phyloP scores from a whole-genome alignment of 2,797 vertebrate species.

The Poecilia picta region DNA sequence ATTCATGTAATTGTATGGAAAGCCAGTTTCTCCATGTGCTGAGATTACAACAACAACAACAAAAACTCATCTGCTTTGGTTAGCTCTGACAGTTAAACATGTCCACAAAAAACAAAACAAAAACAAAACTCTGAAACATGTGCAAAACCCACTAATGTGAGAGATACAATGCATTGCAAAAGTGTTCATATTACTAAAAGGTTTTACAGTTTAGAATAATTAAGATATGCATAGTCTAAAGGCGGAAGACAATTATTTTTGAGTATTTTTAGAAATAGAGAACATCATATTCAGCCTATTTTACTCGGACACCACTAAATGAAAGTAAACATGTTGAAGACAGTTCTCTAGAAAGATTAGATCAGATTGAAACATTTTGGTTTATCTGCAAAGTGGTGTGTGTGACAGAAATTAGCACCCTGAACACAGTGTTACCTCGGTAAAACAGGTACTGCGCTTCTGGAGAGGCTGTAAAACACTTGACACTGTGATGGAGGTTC shows the following conservation, averaged over 20 bases:
- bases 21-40: not conserved
- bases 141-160: not conserved
- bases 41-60: not conserved
- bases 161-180: not conserved
- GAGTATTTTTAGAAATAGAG: not conserved
- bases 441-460: no score
- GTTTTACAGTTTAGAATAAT: not conserved
- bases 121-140: not conserved
- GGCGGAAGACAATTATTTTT: not conserved
- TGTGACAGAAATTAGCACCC: not conserved
- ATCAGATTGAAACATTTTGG: not conserved
- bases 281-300: not conserved
- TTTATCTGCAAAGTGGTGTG: not conserved
- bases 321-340: not conserved
- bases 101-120: no score
- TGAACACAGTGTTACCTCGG: not conserved
- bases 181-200: not conserved
- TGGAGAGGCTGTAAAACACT: not conserved
- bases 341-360: not conserved
- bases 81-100: not conserved
- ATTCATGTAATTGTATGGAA: not conserved
- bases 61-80: not conserved
- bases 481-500: not conserved
- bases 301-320: not conserved
- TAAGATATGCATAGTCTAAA: not conserved